Evolutionary conservation across 2,888 invertebrate species (phyloP), one percentile per base, ranked within the genome.

Genomic region (Chrysopilus asiliformis): DNA sequence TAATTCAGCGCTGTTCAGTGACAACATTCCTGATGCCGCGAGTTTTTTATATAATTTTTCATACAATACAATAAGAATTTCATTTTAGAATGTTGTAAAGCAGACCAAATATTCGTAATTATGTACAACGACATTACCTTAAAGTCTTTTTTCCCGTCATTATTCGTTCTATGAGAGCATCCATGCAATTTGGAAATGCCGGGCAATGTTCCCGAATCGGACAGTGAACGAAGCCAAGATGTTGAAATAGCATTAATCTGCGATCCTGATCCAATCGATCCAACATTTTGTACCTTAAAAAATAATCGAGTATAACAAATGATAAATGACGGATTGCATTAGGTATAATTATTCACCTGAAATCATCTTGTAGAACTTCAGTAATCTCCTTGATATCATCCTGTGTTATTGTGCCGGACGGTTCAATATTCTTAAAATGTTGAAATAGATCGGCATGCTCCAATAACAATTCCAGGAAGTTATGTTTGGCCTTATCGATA

Each of bases 201-300:
- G 91, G 91, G 57, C 95, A 95, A 58, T 93, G 89, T 60, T 93
- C 93, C 36, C 85, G 69, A 60, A 90, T 86, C 10, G 94, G 93
- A 59, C 87, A 89, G 65, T 94, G 91, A 38, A 94, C 84, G 64
- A 95, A 95, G 40, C 93, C 91, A 28, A 94, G 68, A 63, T 94
- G 94, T 60, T 93, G 91, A 53, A 93, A 85, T 42, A 97, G 68
- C 77, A 95, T 86, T 47, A 93, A 69, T 60, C 91, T 89, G 44
- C 97, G 70, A 56, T 95, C 93, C 63, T 93, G 91, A 65, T 93
- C 91, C 60, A 95, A 72, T 38, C 90, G 76, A 63, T 91, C 89
- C 55, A 97, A 68, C 61, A 89, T 81, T 65, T 91, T 90, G 66
- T 91, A 95, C 64, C 91, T 86, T 49, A 22, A 29, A 33, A 19